phyloP scores from a whole-genome alignment of 2,113 vertebrate species.

The Psittacara wagleri region DNA sequence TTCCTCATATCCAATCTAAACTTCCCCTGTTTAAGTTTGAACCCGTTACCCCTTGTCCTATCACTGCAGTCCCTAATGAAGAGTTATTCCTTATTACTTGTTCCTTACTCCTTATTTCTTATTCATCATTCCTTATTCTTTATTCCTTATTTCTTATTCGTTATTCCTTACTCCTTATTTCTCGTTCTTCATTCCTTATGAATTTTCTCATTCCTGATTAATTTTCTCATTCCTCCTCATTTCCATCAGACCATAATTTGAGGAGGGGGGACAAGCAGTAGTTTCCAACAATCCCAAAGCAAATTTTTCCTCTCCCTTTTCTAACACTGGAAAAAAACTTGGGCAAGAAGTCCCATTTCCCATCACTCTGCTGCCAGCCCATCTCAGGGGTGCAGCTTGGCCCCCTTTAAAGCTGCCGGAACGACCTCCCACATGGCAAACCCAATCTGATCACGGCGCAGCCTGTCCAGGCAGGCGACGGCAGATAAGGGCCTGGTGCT shows the following conservation, averaged over 20 bases:
- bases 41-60: no score
- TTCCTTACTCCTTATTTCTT: not conserved
- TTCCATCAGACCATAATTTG: not conserved
- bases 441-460: rapidly evolving
- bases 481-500: not conserved
- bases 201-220: not conserved
- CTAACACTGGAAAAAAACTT: not conserved
- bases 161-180: not conserved
- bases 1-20: no score
- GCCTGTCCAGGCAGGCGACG: not conserved
- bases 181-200: not conserved
- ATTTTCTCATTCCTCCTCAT: not conserved
- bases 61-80: no score
- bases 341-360: not conserved
- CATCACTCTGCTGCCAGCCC: no score
- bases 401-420: not conserved
- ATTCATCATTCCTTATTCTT: not conserved
- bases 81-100: no score
- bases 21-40: no score
- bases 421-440: not conserved
- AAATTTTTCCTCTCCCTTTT: not conserved
- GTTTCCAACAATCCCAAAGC: not conserved
- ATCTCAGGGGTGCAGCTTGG: not conserved
- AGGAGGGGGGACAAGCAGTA: not conserved
- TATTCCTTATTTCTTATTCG: not conserved